Conservation (phyloP, 2,113 vertebrate species). For the Phaethon lepturus region DNA sequence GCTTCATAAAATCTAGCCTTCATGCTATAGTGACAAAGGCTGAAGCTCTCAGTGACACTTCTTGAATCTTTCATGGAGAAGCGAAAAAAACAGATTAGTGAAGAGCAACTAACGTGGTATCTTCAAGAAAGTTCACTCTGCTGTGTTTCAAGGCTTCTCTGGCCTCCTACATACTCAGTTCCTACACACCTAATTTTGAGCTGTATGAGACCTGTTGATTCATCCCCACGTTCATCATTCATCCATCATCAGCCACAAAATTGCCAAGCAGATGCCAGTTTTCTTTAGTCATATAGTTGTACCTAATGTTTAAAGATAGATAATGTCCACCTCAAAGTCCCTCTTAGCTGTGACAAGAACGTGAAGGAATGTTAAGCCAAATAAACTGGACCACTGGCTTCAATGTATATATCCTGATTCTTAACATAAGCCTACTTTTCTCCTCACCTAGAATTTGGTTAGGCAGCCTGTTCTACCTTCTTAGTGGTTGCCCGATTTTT, state of each 20-base stretch:
- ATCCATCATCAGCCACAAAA: background rate
- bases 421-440: background rate
- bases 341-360: background rate
- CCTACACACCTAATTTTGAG: background rate
- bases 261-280: background rate
- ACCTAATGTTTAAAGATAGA: background rate
- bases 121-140: background rate
- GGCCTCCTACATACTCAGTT: background rate
- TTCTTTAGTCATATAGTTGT: background rate
- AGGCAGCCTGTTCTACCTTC: background rate
- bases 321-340: background rate
- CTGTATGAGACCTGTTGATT: background rate
- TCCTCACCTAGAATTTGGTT: background rate
- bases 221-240: background rate
- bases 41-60: background rate
- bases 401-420: background rate
- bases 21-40: background rate
- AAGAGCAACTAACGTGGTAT: background rate
- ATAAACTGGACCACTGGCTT: background rate
- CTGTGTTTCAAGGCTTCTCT: background rate
- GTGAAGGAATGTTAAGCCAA: background rate
- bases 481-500: background rate
- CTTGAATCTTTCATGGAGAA: background rate
- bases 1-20: background rate
- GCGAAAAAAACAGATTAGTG: background rate